A percentile compares a stretch with the other conserved stretches of the same genome.
phyloP scores from a whole-genome alignment of 30 jellyfish, hydroid and myxozoan genomes.

The Chrysaora quinquecirrha region DNA sequence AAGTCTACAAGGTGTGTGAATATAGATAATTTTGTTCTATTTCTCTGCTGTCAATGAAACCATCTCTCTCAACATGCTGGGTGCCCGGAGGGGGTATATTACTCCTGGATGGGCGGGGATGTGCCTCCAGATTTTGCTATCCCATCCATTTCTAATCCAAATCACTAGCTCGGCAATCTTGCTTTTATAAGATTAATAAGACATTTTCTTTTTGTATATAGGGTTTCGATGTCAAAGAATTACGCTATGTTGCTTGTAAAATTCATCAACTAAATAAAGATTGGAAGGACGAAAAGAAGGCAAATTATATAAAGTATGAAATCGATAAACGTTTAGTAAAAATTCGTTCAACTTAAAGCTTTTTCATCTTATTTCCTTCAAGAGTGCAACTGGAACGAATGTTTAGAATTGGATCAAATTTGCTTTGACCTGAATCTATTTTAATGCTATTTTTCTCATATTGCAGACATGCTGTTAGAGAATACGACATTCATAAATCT shows the following conservation, averaged over 20 bases:
- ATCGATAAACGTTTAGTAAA: not conserved
- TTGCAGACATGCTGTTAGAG: slow-evolving; percentile 98
- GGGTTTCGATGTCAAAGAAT: slow-evolving; percentile 95
- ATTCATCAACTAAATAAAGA: slow-evolving; percentile 96
- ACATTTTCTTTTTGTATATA: no score
- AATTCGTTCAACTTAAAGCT: not conserved
- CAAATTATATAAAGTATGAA: slow-evolving; percentile 91
- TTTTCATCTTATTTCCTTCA: not conserved
- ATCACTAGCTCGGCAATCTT: no score
- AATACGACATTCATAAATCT: slow-evolving; percentile 92
- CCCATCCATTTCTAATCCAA: no score
- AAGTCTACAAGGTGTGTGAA: slow-evolving; percentile 94
- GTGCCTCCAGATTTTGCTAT: no score
- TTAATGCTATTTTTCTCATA: no score
- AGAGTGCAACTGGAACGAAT: no score
- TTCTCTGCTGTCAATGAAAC: not conserved
- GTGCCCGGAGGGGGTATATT: no score
- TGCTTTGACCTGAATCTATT: no score
- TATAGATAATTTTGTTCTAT: not conserved
- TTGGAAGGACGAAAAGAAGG: slow-evolving; percentile 99
- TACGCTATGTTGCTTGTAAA: slow-evolving; percentile 96
- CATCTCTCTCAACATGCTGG: not conserved
- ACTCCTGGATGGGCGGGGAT: no score
- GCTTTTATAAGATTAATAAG: no score
- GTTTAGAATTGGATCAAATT: no score